Percentiles rank a stretch among this genome's conserved stretches.
phyloP scores from a whole-genome alignment of 2,113 vertebrate species.

The Ifrita kowaldi region DNA sequence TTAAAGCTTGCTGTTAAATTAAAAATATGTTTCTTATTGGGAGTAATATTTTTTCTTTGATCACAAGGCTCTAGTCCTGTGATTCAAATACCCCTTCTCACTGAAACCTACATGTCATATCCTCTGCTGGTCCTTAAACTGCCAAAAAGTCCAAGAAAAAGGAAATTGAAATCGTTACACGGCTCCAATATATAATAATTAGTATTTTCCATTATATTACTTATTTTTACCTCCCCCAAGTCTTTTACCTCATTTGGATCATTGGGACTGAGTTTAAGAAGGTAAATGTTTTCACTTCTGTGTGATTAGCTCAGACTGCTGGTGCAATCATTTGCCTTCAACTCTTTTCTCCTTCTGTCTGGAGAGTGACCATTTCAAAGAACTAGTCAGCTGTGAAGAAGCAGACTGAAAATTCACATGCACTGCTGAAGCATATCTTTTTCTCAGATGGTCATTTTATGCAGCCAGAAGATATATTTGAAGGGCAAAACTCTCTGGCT shows the following conservation, averaged over 20 bases:
- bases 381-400: not conserved
- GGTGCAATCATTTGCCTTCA: not conserved
- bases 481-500: not conserved
- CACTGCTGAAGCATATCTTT: not conserved
- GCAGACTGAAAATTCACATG: not conserved
- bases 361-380: not conserved
- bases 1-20: not conserved
- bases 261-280: not conserved
- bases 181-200: not conserved
- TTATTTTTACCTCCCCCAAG: not conserved
- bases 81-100: not conserved
- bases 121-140: not conserved
- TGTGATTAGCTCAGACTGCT: not conserved
- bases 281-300: not conserved
- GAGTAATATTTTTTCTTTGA: not conserved
- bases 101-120: not conserved
- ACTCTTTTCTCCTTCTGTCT: not conserved
- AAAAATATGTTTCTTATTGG: not conserved
- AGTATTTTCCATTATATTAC: not conserved
- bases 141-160: not conserved
- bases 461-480: not conserved
- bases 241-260: not conserved
- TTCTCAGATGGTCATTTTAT: conserved; percentile 11
- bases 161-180: not conserved
- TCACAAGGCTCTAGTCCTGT: not conserved